Evolutionary conservation across 2,888 invertebrate species (phyloP).

Genomic region (Drosophila vallismaia): DNA sequence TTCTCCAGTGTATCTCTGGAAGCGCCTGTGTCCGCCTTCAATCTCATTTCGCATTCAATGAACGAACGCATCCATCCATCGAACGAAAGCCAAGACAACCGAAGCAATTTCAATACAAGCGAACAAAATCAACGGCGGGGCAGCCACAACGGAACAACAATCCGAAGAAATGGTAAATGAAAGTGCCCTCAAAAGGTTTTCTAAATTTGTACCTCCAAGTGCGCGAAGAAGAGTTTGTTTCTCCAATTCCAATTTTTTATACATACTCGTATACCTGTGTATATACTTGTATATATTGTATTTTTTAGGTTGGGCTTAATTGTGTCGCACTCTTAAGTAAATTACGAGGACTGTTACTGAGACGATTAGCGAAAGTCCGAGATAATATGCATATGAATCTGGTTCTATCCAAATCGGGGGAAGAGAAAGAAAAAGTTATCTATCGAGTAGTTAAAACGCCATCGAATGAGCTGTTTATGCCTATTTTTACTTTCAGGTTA

Average conservation of each 20-base stretch:
- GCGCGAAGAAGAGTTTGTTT: slow-evolving; percentile 45
- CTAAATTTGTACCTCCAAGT: slow-evolving; percentile 70
- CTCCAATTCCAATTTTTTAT: slow-evolving; percentile 26
- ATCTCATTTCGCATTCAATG: slow-evolving; percentile 74
- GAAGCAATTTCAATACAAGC: slow-evolving; percentile 75
- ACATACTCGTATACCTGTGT: slow-evolving; percentile 23
- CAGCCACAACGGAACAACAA: slow-evolving; percentile 31
- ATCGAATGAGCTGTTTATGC: slow-evolving; percentile 49
- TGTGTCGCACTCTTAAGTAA: slow-evolving; percentile 64
- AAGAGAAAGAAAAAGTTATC: slow-evolving; percentile 70
- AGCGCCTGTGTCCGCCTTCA: slow-evolving; percentile 33
- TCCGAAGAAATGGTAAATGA: slow-evolving; percentile 70
- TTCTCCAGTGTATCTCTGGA: slow-evolving; percentile 6
- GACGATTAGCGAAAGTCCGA: slow-evolving; percentile 74
- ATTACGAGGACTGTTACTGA: slow-evolving; percentile 53
- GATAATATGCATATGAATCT: slow-evolving; percentile 58
- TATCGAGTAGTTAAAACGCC: slow-evolving; percentile 34
- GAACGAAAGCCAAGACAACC: slow-evolving; percentile 71
- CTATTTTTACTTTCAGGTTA: slow-evolving; percentile 67
- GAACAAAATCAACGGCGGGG: slow-evolving; percentile 33
- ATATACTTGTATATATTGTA: slow-evolving; percentile 9
- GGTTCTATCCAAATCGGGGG: slow-evolving; percentile 48
- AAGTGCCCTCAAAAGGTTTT: slow-evolving; percentile 81
- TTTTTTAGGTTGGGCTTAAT: slow-evolving; percentile 62
- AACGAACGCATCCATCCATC: slow-evolving; percentile 76